phyloP scores from a whole-genome alignment of 2,888 invertebrate genomes.

The Lasioglossum figueresi region DNA sequence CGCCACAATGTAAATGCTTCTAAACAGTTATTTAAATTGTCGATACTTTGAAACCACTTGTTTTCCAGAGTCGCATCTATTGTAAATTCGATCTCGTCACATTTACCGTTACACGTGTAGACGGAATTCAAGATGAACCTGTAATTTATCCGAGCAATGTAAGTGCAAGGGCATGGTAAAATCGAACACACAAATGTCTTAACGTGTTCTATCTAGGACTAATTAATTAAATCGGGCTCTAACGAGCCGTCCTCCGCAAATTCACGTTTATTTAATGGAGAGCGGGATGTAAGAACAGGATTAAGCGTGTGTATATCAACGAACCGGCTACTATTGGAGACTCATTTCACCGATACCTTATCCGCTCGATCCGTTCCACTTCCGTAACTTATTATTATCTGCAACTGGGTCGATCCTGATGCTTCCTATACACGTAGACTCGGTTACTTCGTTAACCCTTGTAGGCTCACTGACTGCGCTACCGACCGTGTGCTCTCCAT shows the following conservation, averaged over 20 bases:
- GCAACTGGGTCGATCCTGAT: constrained; percentile 75
- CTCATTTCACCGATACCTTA: constrained; percentile 58
- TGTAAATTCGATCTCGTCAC: neutral
- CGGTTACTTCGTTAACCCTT: constrained; percentile 40
- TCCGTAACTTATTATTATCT: constrained; percentile 63
- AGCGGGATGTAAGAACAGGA: constrained; percentile 45
- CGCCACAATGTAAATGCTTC: neutral
- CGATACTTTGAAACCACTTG: neutral
- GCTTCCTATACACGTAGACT: constrained; percentile 31
- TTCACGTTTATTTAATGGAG: constrained; percentile 34
- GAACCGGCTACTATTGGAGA: neutral
- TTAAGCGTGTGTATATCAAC: constrained; percentile 16
- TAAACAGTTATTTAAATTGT: neutral
- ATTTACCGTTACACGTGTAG: neutral
- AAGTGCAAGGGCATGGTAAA: neutral
- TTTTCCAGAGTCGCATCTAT: neutral
- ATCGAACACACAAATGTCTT: neutral
- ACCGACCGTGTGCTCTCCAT: neutral
- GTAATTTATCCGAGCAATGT: neutral
- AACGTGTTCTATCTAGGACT: neutral
- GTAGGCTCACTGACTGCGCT: neutral
- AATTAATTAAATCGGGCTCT: constrained; percentile 13
- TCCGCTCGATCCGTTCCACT: constrained; percentile 61
- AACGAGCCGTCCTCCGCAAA: neutral
- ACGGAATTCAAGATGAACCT: neutral